Evolutionary conservation across 1,140 invertebrate species (phyloP).

Genomic region (Anoplolepis gracilipes): DNA sequence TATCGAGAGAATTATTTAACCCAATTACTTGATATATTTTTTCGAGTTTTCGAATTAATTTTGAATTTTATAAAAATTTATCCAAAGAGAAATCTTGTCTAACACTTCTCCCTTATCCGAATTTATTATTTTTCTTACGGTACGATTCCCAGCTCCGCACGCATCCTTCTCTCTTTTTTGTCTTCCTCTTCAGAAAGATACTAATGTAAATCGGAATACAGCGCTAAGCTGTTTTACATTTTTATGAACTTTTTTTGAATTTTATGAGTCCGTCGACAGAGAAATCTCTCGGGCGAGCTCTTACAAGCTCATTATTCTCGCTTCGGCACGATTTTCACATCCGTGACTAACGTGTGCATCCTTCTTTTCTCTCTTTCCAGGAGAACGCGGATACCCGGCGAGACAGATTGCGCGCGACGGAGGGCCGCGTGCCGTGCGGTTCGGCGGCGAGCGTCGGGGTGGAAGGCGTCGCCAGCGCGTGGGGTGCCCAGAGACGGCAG

Average conservation of each 20-base stretch:
- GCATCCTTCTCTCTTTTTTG: neutral
- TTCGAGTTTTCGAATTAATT: no score
- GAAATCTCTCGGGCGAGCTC: neutral
- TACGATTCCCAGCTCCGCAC: neutral
- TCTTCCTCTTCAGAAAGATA: no score
- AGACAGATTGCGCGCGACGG: conserved; percentile 52
- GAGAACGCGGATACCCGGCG: conserved; percentile 32
- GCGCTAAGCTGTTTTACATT: neutral
- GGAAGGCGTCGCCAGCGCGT: conserved; percentile 66
- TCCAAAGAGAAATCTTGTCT: no score
- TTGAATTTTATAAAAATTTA: no score
- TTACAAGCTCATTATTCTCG: neutral
- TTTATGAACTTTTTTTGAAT: neutral
- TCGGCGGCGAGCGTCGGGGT: conserved; percentile 71
- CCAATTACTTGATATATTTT: neutral
- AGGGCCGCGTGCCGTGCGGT: conserved; percentile 52
- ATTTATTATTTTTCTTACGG: neutral
- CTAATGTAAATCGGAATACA: neutral
- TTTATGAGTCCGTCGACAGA: neutral
- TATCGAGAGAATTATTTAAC: no score
- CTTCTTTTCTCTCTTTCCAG: conserved; percentile 39
- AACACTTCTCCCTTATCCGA: no score
- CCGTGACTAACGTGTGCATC: neutral
- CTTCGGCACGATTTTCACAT: neutral
- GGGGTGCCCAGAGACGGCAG: conserved; percentile 53